These are phyloP conservation scores for Lota lota DNA, from an alignment of 2,113 vertebrate species.

Conservation along the genomic window DNA sequence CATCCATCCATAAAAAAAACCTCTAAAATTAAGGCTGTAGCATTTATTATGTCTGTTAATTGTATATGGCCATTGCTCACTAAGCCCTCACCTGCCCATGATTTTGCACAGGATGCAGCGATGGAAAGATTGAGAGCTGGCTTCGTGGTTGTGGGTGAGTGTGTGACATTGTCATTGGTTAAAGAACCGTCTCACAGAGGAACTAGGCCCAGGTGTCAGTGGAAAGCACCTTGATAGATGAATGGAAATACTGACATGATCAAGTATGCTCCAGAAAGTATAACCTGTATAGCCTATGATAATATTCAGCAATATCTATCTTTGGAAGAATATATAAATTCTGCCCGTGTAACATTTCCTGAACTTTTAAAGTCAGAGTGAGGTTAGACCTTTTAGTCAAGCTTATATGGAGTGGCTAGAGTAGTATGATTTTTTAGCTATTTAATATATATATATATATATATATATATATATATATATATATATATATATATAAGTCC, in stretches of 20 bases:
- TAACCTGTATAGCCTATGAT: too few species aligned
- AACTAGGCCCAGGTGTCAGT: slow-evolving; percentile 29
- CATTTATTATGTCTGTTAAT: neutral
- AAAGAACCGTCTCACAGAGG: neutral
- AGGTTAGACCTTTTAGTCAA: too few species aligned
- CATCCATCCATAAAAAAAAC: neutral
- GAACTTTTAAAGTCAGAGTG: too few species aligned
- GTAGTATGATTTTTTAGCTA: too few species aligned
- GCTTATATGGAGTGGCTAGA: too few species aligned
- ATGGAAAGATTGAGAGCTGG: slow-evolving; percentile 77
- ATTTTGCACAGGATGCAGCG: slow-evolving; percentile 70
- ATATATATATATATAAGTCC: too few species aligned
- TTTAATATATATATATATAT: too few species aligned
- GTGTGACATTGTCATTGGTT: slow-evolving; percentile 8
- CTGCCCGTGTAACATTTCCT: too few species aligned
- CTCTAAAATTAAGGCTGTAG: too few species aligned
- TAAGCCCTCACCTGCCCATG: slow-evolving; percentile 16
- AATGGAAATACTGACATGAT: slow-evolving; percentile 15
- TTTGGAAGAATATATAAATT: too few species aligned
- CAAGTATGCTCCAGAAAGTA: slow-evolving; percentile 49
- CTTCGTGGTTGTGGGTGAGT: slow-evolving; percentile 77
- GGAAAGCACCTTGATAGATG: slow-evolving; percentile 29
- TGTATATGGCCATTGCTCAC: neutral
- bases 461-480: too few species aligned
- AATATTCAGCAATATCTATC: too few species aligned